phyloP scores from a whole-genome alignment of 2,888 invertebrate species.

The Xanthorhoe spadicearia region DNA sequence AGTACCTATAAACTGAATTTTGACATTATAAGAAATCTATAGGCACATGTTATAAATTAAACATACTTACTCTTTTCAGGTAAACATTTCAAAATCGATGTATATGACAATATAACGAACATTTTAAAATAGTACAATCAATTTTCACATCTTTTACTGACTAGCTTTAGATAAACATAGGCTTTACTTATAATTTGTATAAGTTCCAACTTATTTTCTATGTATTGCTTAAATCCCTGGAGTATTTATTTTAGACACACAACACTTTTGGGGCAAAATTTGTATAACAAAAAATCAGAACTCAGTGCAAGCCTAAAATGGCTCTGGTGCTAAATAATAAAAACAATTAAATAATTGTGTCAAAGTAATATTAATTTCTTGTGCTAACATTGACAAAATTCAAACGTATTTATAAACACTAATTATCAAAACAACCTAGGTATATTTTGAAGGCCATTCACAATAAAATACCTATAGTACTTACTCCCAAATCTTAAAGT shows the following conservation, averaged over 20 bases:
- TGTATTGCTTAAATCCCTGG: slow-evolving; percentile 23
- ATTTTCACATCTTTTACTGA: slow-evolving; percentile 17
- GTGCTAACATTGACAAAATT: slow-evolving; percentile 4
- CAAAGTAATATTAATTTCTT: slow-evolving; percentile 3
- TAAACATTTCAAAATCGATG: slow-evolving; percentile 1
- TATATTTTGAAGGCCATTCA: neutral
- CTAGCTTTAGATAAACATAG: slow-evolving; percentile 27
- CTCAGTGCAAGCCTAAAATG: slow-evolving; percentile 16
- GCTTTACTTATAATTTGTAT: slow-evolving; percentile 14
- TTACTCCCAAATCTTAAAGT: neutral
- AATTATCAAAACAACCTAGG: neutral
- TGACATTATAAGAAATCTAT: neutral
- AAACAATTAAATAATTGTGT: slow-evolving; percentile 7
- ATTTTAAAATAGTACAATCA: neutral
- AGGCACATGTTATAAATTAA: neutral
- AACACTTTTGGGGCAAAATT: slow-evolving; percentile 27
- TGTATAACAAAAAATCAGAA: slow-evolving; percentile 7
- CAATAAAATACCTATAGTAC: neutral
- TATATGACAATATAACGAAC: neutral
- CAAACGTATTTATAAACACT: neutral
- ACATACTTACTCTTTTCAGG: neutral
- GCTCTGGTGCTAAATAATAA: slow-evolving; percentile 15
- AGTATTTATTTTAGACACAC: slow-evolving; percentile 18
- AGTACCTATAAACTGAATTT: neutral
- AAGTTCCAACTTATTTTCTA: slow-evolving; percentile 19